Base-by-base conservation (phyloP, 2,888 invertebrate species). In the Pseudococcus longispinus region DNA sequence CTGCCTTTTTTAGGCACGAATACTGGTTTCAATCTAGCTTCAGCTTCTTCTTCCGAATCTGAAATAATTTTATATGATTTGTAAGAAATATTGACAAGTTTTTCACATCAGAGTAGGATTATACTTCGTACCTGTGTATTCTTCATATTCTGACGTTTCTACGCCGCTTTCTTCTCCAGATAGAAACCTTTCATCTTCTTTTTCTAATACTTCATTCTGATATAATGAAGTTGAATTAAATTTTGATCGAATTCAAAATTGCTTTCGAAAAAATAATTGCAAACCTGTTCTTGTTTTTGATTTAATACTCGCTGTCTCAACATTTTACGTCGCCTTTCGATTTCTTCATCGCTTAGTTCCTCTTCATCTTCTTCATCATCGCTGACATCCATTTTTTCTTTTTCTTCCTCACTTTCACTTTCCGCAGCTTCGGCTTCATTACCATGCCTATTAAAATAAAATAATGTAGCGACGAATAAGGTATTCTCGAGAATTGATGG, bases 1-100 rank as follows among this genome's bases (percentile, higher is more conserved):
- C 99, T 93, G 90, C 99, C 98, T 87, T 95, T 94, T 89, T 97
- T 98, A 88, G 96, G 92, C 0, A 98, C 97, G 92, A 98, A 98
- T 0, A 98, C 96, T 0, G 98, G 98, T 90, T 98, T 98, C 11
- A 98, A 93, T 87, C 98, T 92, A 0, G 98, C 97, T 8, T 96
- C 96, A 87, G 96, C 95, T 90, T 98, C 98, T 91, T 96, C 96
- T 90, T 97, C 96, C 88, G 96, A 96, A 91, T 96, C 96, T 44
- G 51, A 8, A 37, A 37, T 37, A 8, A 37, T 37, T 37, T 37
- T 6, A 74, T 6, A 32, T 8, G 5, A 32, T 26, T 13, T 29
- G 60, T 23, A 60, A 60, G 1, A 65, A 26, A 65, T 20, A 65
- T 15, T 84, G 26, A 1, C 0, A 3, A 15, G 46, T 46, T 11